These are phyloP conservation scores for Protodeltote pygarga DNA, from an alignment of 2,888 invertebrate genomes.

Conservation along the genomic window DNA sequence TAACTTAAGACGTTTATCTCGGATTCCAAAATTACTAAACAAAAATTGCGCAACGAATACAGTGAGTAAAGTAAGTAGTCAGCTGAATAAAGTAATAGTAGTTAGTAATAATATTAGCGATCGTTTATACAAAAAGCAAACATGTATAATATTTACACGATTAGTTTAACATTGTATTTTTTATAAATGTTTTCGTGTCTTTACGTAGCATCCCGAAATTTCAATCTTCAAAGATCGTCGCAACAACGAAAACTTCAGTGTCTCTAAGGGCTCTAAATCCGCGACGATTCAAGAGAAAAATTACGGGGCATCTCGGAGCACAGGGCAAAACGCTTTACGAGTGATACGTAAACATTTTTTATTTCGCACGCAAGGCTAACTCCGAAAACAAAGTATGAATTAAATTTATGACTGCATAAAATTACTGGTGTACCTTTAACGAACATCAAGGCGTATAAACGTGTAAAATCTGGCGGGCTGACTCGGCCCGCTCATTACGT, in stretches of 20 bases:
- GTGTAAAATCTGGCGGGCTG: slow-evolving; percentile 71
- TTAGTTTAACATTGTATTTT: background rate
- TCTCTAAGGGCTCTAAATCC: slow-evolving; percentile 40
- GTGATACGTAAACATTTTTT: slow-evolving; percentile 46
- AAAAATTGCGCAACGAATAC: slow-evolving; percentile 20
- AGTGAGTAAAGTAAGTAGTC: too few relatives aligned
- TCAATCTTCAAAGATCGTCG: slow-evolving; percentile 15
- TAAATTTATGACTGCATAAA: slow-evolving; percentile 72
- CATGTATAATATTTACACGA: too few relatives aligned
- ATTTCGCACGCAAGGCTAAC: slow-evolving; percentile 49
- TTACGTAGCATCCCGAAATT: slow-evolving; percentile 3
- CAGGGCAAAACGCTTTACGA: slow-evolving; percentile 39
- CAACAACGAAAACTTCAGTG: slow-evolving; percentile 25
- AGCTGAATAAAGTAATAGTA: too few relatives aligned
- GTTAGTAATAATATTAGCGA: background rate
- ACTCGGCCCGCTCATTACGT: slow-evolving; percentile 76
- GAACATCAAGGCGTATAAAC: slow-evolving; percentile 70
- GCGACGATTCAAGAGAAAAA: slow-evolving; percentile 40
- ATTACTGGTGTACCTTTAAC: slow-evolving; percentile 72
- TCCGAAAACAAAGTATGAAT: slow-evolving; percentile 65
- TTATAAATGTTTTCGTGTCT: background rate
- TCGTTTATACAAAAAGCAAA: too few relatives aligned
- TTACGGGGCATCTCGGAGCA: slow-evolving; percentile 25
- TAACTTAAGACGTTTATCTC: slow-evolving; percentile 41
- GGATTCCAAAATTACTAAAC: slow-evolving; percentile 14